Evolutionary conservation across 2,888 invertebrate genomes (phyloP).

Genomic region (Drosophila cracens): DNA sequence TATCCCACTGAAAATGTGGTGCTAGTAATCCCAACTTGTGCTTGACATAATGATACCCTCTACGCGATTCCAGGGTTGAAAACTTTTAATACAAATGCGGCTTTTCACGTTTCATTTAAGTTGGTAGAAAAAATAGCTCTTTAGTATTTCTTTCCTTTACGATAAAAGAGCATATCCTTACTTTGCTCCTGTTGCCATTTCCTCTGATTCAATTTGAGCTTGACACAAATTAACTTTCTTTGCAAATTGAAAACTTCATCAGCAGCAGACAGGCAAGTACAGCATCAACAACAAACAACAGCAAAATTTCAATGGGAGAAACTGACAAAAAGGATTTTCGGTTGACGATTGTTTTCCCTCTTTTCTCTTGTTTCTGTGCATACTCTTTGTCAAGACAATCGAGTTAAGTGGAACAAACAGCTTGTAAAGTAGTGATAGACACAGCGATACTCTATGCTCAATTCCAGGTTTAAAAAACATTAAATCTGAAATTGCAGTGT

Average conservation of each 20-base stretch:
- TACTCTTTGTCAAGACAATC: background rate
- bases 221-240: slow-evolving; percentile 37
- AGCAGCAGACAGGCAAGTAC: slow-evolving; percentile 11
- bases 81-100: background rate
- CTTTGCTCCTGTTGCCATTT: slow-evolving; percentile 23
- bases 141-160: background rate
- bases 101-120: background rate
- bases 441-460: background rate
- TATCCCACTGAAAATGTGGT: slow-evolving; percentile 3
- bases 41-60: background rate
- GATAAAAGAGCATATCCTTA: background rate
- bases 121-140: background rate
- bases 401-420: background rate
- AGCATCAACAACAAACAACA: background rate
- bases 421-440: background rate
- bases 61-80: background rate
- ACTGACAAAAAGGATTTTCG: slow-evolving; percentile 13
- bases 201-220: slow-evolving; percentile 59
- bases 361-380: background rate
- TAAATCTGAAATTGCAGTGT: background rate
- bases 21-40: background rate
- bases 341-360: background rate
- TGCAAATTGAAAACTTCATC: slow-evolving; percentile 52
- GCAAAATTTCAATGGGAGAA: slow-evolving; percentile 20
- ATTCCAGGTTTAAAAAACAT: background rate